Base-by-base conservation (phyloP, 2,888 invertebrate species). In the Oegoconia quadripuncta region DNA sequence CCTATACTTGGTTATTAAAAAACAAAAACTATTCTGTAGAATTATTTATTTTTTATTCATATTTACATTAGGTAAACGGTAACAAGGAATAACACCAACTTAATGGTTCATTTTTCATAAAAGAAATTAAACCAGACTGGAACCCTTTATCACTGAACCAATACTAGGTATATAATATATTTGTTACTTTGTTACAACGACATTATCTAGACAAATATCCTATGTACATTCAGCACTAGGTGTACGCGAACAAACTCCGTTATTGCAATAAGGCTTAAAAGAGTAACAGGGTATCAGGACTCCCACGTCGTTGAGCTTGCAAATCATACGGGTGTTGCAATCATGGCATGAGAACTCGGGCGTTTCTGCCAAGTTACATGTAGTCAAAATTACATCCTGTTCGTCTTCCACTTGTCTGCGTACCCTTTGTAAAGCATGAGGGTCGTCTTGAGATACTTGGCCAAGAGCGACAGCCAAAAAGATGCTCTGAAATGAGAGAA, bases 291-390 rank as follows among this genome's bases (percentile, higher is more conserved):
- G 5, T 14, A 53, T 59, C 12, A 78, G 39, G 4, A 75, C 25
- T 0, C 78, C 78, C 0, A 77, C 78, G 3, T 73, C 74, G 4
- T 67, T 22, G 2, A 62, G 63, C 31, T 74, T 74, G 49, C 81
- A 79, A 12, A 77, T 64, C 16, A 74, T 17, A 2, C 64, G 61
- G 2, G 74, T 76, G 23, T 46, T 59, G 50, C 75, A 80, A 40
- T 76, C 65, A 2, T 62, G 42, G 41, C 79, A 79, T 1, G 70
- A 65, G 7, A 70, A 42, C 15, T 42, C 50, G 0, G 66, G 57
- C 0, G 42, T 42, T 0, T 48, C 42, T 4, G 55, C 55, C 34
- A 47, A 23, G 42, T 73, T 61, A 30, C 78, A 77, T 2, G 64
- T 16, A 0, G 60, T 62, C 67, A 64, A 69, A 20, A 46, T 53